These are phyloP conservation scores for Nebria salina DNA, from an alignment of 2,888 invertebrate species.

Conservation along the genomic window DNA sequence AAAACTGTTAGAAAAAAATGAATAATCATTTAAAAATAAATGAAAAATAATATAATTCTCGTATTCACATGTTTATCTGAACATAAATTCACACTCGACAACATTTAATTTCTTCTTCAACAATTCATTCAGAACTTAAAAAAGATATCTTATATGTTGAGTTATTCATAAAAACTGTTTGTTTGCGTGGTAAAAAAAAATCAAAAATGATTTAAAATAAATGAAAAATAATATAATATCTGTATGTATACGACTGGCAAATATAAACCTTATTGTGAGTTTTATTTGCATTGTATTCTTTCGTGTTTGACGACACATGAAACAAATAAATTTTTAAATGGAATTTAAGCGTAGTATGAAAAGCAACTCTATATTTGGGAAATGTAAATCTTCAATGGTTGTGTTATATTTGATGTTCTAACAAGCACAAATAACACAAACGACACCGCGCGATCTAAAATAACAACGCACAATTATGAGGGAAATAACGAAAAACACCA, in stretches of 20 bases:
- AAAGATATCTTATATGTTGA: too few relatives aligned
- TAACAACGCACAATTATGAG: background rate
- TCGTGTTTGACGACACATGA: conserved; percentile 1
- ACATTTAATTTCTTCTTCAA: background rate
- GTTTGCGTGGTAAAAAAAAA: too few relatives aligned
- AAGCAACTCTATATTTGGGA: background rate
- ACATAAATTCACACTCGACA: background rate
- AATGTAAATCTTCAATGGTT: background rate
- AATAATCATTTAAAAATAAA: background rate
- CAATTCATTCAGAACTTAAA: too few relatives aligned
- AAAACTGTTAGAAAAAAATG: too few relatives aligned
- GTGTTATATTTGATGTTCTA: conserved; percentile 3
- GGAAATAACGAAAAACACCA: background rate
- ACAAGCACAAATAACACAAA: conserved; percentile 9
- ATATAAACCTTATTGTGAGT: background rate
- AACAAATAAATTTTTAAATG: conserved; percentile 13
- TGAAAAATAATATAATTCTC: background rate
- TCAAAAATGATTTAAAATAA: background rate
- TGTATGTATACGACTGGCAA: background rate
- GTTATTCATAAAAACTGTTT: too few relatives aligned
- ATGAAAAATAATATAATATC: background rate
- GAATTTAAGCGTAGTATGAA: background rate
- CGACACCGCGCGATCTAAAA: background rate
- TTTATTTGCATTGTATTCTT: conserved; percentile 13
- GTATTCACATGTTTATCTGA: background rate